A percentile compares a stretch with the other conserved stretches of the same genome.
phyloP scores from a whole-genome alignment of 2,797 vertebrate genomes.

The Sphenodon punctatus region DNA sequence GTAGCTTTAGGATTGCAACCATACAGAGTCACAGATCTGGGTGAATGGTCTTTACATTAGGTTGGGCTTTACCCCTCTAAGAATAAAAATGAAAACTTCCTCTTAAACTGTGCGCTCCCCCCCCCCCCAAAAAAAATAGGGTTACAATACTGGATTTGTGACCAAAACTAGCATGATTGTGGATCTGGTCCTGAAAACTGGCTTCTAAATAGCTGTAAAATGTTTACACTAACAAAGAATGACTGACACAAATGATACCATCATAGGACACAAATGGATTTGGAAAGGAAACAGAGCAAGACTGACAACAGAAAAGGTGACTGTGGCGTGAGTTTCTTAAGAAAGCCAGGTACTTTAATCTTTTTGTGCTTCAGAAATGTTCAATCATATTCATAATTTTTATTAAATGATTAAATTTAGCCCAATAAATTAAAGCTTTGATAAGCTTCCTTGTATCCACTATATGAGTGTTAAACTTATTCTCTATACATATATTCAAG shows the following conservation, averaged over 20 bases:
- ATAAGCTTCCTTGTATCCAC: not conserved
- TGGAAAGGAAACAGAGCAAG: no score
- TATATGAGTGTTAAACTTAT: not conserved
- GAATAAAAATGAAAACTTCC: not conserved
- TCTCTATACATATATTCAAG: not conserved
- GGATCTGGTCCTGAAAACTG: not conserved
- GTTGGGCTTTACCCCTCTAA: slow-evolving; percentile 26
- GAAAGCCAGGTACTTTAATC: not conserved
- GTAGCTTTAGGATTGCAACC: no score
- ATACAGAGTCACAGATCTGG: not conserved
- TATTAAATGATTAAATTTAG: not conserved
- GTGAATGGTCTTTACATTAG: not conserved
- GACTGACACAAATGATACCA: not conserved
- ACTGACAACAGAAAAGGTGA: no score
- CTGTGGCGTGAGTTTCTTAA: no score
- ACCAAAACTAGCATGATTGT: not conserved
- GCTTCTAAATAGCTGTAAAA: not conserved
- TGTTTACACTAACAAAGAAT: not conserved
- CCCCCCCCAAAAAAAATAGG: not conserved
- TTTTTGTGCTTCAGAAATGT: not conserved
- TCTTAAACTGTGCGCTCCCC: no score
- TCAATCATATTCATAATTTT: not conserved
- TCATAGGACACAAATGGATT: not conserved
- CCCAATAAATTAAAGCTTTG: not conserved
- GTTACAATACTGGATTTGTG: not conserved